Base-by-base conservation (phyloP, 2,113 vertebrate genomes). In the Datnioides undecimradiatus region DNA sequence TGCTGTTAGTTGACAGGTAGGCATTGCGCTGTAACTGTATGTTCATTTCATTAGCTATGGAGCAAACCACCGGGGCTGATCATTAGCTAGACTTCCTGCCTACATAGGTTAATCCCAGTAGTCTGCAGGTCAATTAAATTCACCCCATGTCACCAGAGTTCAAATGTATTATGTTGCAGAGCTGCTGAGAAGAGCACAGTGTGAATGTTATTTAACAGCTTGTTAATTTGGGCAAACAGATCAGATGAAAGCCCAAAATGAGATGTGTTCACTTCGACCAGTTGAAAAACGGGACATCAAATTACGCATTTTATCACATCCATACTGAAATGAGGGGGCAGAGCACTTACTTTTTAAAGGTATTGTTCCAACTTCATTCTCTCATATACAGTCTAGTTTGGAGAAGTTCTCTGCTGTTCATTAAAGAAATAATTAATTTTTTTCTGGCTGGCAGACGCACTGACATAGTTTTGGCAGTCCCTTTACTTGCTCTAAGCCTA, bases 31-130 rank as follows among this genome's bases (percentile, higher is more conserved):
- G 55, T 33, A 83, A 80, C 69, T 55, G 16, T 83, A 78, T 33
- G 1, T 52, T 74, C 16, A 75, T 82, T 87, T 79, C 69, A 92
- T 89, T 88, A 82, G 78, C 73, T 41, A 45, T 60, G 62, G 66
- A 74, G 41, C 52, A 75, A 80, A 72, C 75, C 72, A 43, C 72
- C 5, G 36, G 66, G 73, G 33, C 76, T 85, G 62, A 63, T 86
- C 55, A 78, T 88, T 82, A 88, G 63, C 40, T 57, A 14, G 60
- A 80, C 67, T 60, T 33, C 31, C 62, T 75, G 63, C 65, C 82
- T 52, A 66, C 19, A n/a, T 17, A 60, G 55, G 67, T 81, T 76
- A 82, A 75, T 89, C 82, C 65, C 57, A 72, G 43, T 17, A 55
- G 43, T 51, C 68, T 41, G n/a, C 29, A 43, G 76, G 43, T 49